Base-by-base conservation (phyloP, 2,113 vertebrate species). In the Osmerus mordax region DNA sequence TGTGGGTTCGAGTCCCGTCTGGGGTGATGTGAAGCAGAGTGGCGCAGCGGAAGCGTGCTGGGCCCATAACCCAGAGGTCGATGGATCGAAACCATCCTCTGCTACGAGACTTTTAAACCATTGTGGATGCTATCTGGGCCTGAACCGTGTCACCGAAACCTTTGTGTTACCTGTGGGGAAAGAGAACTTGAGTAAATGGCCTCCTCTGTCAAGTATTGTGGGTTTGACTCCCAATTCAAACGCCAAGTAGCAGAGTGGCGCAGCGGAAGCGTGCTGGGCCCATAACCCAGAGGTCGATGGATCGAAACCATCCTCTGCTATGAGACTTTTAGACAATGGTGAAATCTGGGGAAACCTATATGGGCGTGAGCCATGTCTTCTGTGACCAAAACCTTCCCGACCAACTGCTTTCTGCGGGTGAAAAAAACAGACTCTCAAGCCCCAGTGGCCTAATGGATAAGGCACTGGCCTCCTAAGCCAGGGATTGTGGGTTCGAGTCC, bases 261-360 rank as follows among this genome's bases (percentile, higher is more conserved):
- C 75, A 77, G 75, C 75, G 75, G 75, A 77, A 77, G 75, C 70
- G 70, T 77, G 75, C 75, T 77, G 75, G 75, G 70, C 70, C 75
- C 75, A 72, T 77, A 77, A 77, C 75, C 75, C 75, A 69, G 75
- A 77, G 70, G 75, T 77, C 65, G 75, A 77, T 72, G 65, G 75
- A 77, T 77, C 53, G 2, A 28, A 28, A 28, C 25, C 25, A 28
- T 28, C 25, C 25, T 28, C 25, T 28, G 25, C 25, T 28, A 28
- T 2, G 25, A 1, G 25, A 28, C 25, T 28, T 28, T 28, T 28
- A 28, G 0, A 28, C 25, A 1, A 2, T 28, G 1, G 25, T 1
- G 21, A 23, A 23, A 23, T 23, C n/a, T n/a, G n/a, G n/a, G n/a
- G n/a, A n/a, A n/a, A n/a, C n/a, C n/a, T n/a, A n/a, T n/a, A n/a